Evolutionary conservation across 2,888 invertebrate genomes (phyloP).

Genomic region (Priocnemis perturbator): DNA sequence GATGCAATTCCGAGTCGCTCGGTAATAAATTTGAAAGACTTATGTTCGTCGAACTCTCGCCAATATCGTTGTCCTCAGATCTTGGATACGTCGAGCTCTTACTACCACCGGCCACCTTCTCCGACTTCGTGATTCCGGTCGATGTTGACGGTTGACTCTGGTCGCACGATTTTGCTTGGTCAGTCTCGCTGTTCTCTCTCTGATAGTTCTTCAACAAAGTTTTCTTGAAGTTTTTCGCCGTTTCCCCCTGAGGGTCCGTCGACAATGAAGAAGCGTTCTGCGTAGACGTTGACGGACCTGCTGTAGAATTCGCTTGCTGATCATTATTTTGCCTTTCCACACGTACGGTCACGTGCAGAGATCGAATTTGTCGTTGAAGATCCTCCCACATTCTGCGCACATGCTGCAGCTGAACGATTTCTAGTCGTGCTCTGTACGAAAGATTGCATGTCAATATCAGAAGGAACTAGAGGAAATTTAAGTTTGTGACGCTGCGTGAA

Average conservation of each 20-base stretch:
- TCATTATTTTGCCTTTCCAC: conserved; percentile 43
- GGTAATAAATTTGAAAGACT: conserved; percentile 51
- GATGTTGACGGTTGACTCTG: conserved; percentile 48
- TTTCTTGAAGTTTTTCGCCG: conserved; percentile 56
- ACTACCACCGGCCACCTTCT: background rate
- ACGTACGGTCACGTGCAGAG: conserved; percentile 77
- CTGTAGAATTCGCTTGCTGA: conserved; percentile 7
- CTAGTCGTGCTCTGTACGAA: conserved; percentile 59
- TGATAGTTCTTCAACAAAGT: conserved; percentile 58
- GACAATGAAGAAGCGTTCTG: conserved; percentile 11
- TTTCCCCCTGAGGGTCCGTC: conserved; percentile 27
- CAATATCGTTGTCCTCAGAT: conserved; percentile 24
- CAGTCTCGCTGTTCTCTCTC: conserved; percentile 53
- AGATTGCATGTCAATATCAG: background rate
- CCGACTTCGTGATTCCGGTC: conserved; percentile 33
- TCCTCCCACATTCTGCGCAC: conserved; percentile 82
- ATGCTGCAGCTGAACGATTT: conserved; percentile 77
- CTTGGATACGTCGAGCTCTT: background rate
- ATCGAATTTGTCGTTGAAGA: conserved; percentile 79
- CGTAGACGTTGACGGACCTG: conserved; percentile 10
- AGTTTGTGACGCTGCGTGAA: background rate
- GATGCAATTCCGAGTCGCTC: conserved; percentile 48
- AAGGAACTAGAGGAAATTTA: background rate
- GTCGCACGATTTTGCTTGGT: conserved; percentile 23
- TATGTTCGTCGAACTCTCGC: conserved; percentile 42